Evolutionary conservation across 2,113 vertebrate species (phyloP).

Genomic region (Euleptes europaea): DNA sequence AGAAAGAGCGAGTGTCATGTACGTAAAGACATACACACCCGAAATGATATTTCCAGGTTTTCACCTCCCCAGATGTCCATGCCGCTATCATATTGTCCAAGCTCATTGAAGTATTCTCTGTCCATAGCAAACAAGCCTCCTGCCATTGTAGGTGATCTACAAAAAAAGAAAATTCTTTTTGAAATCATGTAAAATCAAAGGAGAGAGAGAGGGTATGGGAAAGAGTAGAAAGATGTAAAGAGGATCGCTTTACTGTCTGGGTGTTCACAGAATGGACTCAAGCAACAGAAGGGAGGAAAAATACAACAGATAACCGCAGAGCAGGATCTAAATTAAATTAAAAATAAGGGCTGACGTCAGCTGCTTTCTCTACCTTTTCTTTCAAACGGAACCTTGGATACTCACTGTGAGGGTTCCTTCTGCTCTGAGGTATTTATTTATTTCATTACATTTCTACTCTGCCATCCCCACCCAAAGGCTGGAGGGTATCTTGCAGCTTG

Average conservation of each 20-base stretch:
- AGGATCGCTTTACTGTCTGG: too few species aligned
- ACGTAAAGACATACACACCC: constrained; percentile 75
- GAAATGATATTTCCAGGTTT: constrained; percentile 96
- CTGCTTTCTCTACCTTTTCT: neutral
- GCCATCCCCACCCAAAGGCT: too few species aligned
- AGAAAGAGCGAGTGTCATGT: neutral
- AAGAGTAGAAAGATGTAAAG: neutral
- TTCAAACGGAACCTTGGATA: too few species aligned
- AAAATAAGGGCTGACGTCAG: neutral
- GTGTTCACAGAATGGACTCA: neutral
- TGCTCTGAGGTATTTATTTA: too few species aligned
- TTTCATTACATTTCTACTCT: too few species aligned
- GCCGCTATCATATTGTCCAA: constrained; percentile 93
- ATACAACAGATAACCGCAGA: neutral
- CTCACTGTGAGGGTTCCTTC: too few species aligned
- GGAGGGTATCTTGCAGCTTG: too few species aligned
- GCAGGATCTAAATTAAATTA: neutral
- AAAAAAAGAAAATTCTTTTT: neutral
- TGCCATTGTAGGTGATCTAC: constrained; percentile 97
- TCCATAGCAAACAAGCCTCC: constrained; percentile 97
- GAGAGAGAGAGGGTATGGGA: neutral
- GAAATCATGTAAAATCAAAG: neutral
- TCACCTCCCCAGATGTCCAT: constrained; percentile 99
- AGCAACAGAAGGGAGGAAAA: neutral
- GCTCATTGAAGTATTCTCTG: constrained; percentile 89